Evolutionary conservation across 2,888 invertebrate genomes (phyloP).

Genomic region (Nudaria mundana): DNA sequence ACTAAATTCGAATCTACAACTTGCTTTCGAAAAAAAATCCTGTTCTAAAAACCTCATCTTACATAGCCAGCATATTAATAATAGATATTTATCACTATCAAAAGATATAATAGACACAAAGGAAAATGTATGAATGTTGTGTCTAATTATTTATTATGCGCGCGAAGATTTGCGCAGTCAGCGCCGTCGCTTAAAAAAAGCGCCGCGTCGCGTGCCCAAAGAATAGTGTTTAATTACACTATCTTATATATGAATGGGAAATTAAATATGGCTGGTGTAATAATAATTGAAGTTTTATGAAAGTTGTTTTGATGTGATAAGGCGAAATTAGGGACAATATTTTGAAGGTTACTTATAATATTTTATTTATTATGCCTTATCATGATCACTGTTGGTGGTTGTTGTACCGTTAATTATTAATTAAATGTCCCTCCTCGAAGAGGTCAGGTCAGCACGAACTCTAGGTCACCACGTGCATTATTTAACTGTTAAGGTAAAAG

Average conservation of each 20-base stretch:
- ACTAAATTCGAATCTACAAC: background rate
- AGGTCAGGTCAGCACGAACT: too few relatives aligned
- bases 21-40: background rate
- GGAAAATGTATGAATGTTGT: conserved; percentile 28
- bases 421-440: too few relatives aligned
- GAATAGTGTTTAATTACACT: conserved; percentile 31
- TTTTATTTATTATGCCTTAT: background rate
- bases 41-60: background rate
- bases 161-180: conserved; percentile 27
- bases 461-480: too few relatives aligned
- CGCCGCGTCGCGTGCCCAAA: conserved; percentile 16
- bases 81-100: conserved; percentile 29
- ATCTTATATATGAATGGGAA: conserved; percentile 14
- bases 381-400: too few relatives aligned
- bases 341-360: background rate
- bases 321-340: background rate
- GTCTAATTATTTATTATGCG: conserved; percentile 22
- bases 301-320: conserved; percentile 15
- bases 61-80: conserved; percentile 14
- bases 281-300: conserved; percentile 19
- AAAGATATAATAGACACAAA: conserved; percentile 27
- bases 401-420: too few relatives aligned
- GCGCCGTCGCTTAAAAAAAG: background rate
- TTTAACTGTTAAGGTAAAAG: too few relatives aligned
- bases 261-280: conserved; percentile 18